Conservation (phyloP, 2,113 vertebrate genomes). For the Okapia johnstoni region DNA sequence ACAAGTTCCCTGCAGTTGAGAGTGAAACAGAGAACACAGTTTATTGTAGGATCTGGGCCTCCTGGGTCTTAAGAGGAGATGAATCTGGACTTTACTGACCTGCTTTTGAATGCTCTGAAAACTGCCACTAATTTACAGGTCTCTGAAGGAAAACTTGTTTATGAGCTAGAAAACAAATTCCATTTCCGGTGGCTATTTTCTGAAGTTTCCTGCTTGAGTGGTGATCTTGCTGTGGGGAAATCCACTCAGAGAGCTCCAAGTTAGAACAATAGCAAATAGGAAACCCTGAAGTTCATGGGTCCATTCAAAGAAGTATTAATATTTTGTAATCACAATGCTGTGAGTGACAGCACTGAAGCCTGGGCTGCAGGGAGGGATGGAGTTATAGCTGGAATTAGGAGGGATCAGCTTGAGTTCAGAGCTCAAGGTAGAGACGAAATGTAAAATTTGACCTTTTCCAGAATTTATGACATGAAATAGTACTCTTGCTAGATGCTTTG, state of each 20-base stretch:
- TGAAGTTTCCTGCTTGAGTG: not conserved
- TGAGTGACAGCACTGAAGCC: not conserved
- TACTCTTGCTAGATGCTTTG: not conserved
- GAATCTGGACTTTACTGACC: not conserved
- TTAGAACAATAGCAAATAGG: not conserved
- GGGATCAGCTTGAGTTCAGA: not conserved
- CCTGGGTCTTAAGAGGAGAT: not conserved
- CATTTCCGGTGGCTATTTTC: not conserved
- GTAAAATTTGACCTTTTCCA: not conserved
- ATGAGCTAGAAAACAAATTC: not conserved
- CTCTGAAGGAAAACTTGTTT: not conserved
- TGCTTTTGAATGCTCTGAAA: not conserved
- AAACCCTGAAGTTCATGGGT: not conserved
- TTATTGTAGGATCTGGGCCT: not conserved
- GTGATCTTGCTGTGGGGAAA: not conserved
- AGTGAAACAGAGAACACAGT: not conserved
- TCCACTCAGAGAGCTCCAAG: not conserved
- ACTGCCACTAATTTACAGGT: not conserved
- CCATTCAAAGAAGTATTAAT: too few relatives aligned
- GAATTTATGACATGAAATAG: not conserved
- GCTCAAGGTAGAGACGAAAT: not conserved
- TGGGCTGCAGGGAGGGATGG: not conserved
- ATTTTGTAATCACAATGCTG: not conserved
- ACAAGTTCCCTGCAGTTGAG: not conserved
- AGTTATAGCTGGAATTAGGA: not conserved